Percentiles rank a stretch among this genome's conserved stretches.
phyloP scores from a whole-genome alignment of 2,113 vertebrate genomes.

The Lichenostomus cassidix region DNA sequence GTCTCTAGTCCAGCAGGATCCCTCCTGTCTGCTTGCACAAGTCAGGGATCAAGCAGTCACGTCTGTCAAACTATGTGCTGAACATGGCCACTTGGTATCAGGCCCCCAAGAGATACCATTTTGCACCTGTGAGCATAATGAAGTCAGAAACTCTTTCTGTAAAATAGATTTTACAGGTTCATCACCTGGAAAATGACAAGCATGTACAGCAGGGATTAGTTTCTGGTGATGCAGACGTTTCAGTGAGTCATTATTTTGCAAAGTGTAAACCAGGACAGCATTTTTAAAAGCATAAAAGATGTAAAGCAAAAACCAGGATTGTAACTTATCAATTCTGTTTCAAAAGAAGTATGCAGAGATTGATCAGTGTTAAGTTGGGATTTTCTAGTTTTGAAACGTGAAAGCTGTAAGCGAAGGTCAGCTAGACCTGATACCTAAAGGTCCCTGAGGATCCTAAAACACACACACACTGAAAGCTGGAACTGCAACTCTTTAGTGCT shows the following conservation, averaged over 20 bases:
- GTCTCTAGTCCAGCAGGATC: not conserved
- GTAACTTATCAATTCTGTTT: not conserved
- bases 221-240: not conserved
- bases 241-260: not conserved
- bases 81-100: not conserved
- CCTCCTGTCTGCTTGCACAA: not conserved
- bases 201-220: not conserved
- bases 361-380: not conserved
- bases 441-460: not conserved
- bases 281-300: not conserved
- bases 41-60: not conserved
- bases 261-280: not conserved
- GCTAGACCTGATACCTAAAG: not conserved
- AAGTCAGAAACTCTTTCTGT: not conserved
- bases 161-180: slow-evolving; percentile 24
- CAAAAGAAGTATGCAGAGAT: not conserved
- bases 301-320: not conserved
- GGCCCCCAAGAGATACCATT: not conserved
- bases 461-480: not conserved
- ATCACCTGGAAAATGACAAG: not conserved
- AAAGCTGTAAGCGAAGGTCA: not conserved
- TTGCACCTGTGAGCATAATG: not conserved
- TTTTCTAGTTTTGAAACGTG: not conserved
- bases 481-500: not conserved
- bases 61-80: not conserved